Base-by-base conservation (phyloP, 1,140 invertebrate genomes). In the Drosophila sulfurigaster region DNA sequence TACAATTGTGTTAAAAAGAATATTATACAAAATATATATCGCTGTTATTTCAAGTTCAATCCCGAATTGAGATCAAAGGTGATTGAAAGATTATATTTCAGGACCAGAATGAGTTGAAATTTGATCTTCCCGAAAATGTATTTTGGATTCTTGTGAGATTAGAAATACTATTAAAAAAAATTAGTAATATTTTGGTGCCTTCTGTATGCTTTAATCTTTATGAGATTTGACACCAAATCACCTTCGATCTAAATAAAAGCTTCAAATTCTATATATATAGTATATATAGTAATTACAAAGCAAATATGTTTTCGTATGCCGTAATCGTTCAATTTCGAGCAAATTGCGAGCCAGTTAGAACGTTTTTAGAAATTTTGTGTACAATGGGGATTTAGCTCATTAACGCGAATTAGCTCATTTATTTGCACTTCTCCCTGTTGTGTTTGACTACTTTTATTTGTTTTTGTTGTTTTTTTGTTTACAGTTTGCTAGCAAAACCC, bases 401-500 rank as follows among this genome's bases (percentile, higher is more conserved):
- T 74, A 74, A 48, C 57, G 41, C 41, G 65, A 49, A 74, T 74
- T 69, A 62, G 41, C 65, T 62, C 32, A 69, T 69, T 69, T 62
- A 69, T 68, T 74, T 62, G 69, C 41, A 54, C 28, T 5, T 32
- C 54, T 56, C 56, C 25, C 20, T 25, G 20, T 41, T 20, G 46
- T 3, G 20, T 51, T 15, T 41, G 5, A 41, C 7, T 41, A 41
- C 11, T 56, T 56, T 41, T 41, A 11, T 10, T 41, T 41, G 45
- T 43, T 45, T 41, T 43, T 43, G 41, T 43, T 43, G 16, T 32
- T 32, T 68, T 62, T 46, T 60, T 46, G 65, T 43, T 16, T 38
- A 25, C 35, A 38, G 35, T 10, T 38, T 38, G 35, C 41, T 30
- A 41, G 49, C 32, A 41, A 43, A 10, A 64, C 38, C 72, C 73